Evolutionary conservation across 1,140 invertebrate species (phyloP).

Genomic region (Atta cephalotes): DNA sequence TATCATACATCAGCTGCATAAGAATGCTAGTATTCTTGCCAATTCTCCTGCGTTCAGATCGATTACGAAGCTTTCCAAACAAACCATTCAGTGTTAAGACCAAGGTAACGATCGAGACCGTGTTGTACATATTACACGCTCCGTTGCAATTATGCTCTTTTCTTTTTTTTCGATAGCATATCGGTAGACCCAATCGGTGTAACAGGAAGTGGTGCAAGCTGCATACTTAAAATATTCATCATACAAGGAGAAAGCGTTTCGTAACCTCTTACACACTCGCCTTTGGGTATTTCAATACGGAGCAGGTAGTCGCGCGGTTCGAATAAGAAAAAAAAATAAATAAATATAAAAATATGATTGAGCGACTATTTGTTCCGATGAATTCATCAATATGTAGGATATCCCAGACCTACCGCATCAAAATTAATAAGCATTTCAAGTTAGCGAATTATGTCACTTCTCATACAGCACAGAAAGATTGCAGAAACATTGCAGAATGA

Average conservation of each 20-base stretch:
- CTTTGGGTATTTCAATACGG: conserved; percentile 21
- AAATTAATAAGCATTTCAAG: too few relatives aligned
- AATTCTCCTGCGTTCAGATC: background rate
- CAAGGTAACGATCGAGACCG: conserved; percentile 68
- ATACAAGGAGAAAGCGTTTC: conserved; percentile 83
- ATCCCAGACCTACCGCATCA: too few relatives aligned
- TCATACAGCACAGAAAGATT: too few relatives aligned
- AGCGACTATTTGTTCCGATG: background rate
- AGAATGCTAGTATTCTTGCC: background rate
- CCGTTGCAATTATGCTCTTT: conserved; percentile 45
- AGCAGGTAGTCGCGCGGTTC: background rate
- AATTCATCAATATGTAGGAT: conserved; percentile 19
- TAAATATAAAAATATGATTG: conserved; percentile 29
- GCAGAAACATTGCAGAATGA: too few relatives aligned
- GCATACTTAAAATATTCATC: conserved; percentile 78
- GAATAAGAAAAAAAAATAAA: conserved; percentile 10
- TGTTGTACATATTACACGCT: conserved; percentile 30
- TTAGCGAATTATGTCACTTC: too few relatives aligned
- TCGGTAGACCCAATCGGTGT: conserved; percentile 28
- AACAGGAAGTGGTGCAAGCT: conserved; percentile 73
- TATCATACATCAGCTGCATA: background rate
- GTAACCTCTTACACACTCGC: conserved; percentile 67
- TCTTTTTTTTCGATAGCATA: conserved; percentile 31
- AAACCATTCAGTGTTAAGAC: conserved; percentile 71
- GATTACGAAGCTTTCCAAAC: conserved; percentile 33